Conservation (phyloP, 2,888 invertebrate species). For the Busseola fusca region DNA sequence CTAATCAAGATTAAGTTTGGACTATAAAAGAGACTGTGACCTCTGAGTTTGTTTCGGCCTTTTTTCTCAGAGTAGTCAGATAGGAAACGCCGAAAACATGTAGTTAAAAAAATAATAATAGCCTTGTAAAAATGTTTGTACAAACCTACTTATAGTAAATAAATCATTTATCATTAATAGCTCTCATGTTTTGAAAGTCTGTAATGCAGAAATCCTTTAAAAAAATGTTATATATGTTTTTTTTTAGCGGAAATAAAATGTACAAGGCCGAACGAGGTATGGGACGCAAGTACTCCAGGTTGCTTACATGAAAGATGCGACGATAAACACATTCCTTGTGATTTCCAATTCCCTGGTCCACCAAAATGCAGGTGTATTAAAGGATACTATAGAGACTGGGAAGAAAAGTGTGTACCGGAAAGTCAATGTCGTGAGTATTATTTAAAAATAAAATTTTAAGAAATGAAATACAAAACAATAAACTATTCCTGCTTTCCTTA, state of each 20-base stretch:
- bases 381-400: conserved; percentile 60
- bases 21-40: too few relatives aligned
- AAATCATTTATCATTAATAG: too few relatives aligned
- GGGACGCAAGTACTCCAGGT: conserved; percentile 61
- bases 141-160: too few relatives aligned
- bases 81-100: too few relatives aligned
- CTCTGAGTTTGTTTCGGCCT: too few relatives aligned
- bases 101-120: too few relatives aligned
- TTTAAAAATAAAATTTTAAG: not conserved
- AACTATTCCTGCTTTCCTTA: not conserved
- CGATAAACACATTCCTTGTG: conserved; percentile 52
- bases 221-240: not conserved
- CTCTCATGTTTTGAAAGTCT: not conserved
- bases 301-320: conserved; percentile 67
- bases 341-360: conserved; percentile 34
- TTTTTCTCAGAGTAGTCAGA: too few relatives aligned
- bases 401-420: conserved; percentile 62
- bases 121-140: too few relatives aligned
- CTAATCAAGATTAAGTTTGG: too few relatives aligned
- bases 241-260: conserved; percentile 68
- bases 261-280: conserved; percentile 69
- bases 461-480: too few relatives aligned
- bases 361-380: conserved; percentile 66
- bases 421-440: conserved; percentile 57
- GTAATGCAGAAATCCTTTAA: not conserved